These are phyloP conservation scores for Balaenoptera acutorostrata DNA, from an alignment of 2,113 vertebrate genomes.

Conservation along the genomic window DNA sequence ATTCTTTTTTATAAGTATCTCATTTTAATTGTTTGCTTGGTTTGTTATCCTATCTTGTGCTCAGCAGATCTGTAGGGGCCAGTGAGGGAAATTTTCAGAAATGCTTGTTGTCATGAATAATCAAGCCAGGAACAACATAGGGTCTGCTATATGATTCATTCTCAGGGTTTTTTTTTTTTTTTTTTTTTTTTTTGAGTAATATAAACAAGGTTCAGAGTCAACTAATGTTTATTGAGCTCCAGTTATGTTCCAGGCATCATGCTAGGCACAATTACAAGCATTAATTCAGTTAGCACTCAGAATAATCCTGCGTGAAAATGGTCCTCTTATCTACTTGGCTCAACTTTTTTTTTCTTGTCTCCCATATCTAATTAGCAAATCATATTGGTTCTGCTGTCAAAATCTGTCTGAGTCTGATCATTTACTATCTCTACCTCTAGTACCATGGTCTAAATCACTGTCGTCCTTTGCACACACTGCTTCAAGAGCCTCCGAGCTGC, in stretches of 20 bases:
- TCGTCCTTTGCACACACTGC: background rate
- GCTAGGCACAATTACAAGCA: background rate
- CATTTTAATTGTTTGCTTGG: background rate
- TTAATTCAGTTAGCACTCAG: background rate
- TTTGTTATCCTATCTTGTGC: background rate
- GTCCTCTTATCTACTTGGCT: background rate
- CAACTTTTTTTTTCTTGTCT: background rate
- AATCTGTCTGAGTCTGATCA: background rate
- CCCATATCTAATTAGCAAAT: background rate
- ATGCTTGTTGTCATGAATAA: background rate
- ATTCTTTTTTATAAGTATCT: background rate
- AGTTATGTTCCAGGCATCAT: background rate
- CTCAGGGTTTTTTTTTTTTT: background rate
- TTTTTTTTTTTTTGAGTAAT: background rate
- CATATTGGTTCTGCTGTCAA: background rate
- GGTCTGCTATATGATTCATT: background rate
- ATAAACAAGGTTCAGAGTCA: background rate
- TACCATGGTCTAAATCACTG: background rate
- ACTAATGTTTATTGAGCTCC: background rate
- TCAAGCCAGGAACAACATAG: background rate
- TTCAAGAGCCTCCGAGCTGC: background rate
- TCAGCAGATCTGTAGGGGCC: background rate
- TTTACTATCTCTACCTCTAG: background rate
- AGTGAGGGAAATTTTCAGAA: background rate
- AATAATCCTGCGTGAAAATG: background rate